Base-by-base conservation (phyloP, 2,113 vertebrate species). In the Stercorarius parasiticus region DNA sequence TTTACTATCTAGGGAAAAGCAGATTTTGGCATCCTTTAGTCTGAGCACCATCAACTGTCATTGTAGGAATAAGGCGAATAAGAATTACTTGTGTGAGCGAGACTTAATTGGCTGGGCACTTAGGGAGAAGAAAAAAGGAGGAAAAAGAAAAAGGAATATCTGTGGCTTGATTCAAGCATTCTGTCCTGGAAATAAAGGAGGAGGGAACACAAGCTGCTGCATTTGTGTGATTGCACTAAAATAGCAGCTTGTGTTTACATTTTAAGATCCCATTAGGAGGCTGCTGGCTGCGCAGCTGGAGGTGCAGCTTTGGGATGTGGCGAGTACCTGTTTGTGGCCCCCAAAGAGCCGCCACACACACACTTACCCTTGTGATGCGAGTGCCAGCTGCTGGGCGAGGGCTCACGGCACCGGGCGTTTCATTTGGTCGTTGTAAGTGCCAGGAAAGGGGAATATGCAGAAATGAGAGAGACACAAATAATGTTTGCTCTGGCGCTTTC, bases 231-330 rank as follows among this genome's bases (percentile, higher is more conserved):
- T 52, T 50, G 53, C 67, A 64, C 52, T 87, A 45, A 86, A 96
- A 74, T 56, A 91, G 80, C 71, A 56, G 80, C 80, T 76, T 94
- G 88, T 92, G 52, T 82, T 96, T 93, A 65, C 73, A 42, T 66
- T 58, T 71, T 65, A 74, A 76, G 66, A 70, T 84, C 88, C 83
- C n/a, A 34, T 18, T 55, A 18, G 0, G 8, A 53, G 40, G 70
- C 73, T 96, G 72, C 85, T 70, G 87, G 34, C 86, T 87, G 61
- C 4, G 8, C 52, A 30, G 74, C 74, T 93, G 66, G 52, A 49
- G 87, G 80, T 38, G 23, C 50, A 83, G 73, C 32, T 66, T 76
- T 26, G 42, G 81, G 72, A 52, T 52, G 56, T 43, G 52, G 36
- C 0, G 8, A 76, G 34, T 82, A 82, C 91, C 91, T 91, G 91